Evolutionary conservation across 2,888 invertebrate genomes (phyloP), one percentile per base, ranked within the genome.

Genomic region (Clepsis dumicolana): DNA sequence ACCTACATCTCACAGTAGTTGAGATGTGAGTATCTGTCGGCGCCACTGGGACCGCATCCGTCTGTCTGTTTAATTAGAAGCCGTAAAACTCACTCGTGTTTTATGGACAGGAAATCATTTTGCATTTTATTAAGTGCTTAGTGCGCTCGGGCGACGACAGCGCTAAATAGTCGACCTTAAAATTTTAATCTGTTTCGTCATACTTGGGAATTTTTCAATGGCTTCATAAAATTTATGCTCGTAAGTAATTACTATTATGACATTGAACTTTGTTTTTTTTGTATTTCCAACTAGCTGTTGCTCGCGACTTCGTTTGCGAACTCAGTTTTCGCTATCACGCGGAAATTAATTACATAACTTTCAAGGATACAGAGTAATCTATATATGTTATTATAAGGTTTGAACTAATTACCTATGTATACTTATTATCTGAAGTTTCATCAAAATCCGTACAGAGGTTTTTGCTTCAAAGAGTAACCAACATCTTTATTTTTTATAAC

Each of bases 1-100:
- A 35, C 32, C n/a, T n/a, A n/a, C 16, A 44, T 2, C 7, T 44
- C 35, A 12, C 8, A 35, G 35, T 35, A 35, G 5, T 27, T n/a
- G 24, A 14, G 2, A 50, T 1, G 25, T 12, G 8, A 35, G 56
- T 24, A 56, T 52, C n/a, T 25, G 32, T 35, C 24, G 56, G 56
- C 56, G 56, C 56, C 56, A 25, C 14, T 5, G 35, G 5, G 35
- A 56, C 56, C 56, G 35, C 56, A 56, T 56, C 35, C 56, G 56
- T 56, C 56, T 7, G 16, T n/a, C 16, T 29, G 54, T 35, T 56
- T 56, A 56, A 56, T 56, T 35, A 56, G 32, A 56, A 35, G 48
- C 35, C 14, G 29, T 56, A 56, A 54, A 56, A 56, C 21, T n/a
- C 32, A 10, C 50, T 52, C 56, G 7, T 56, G 56, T n/a, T 56